These are phyloP conservation scores for Nebria brevicollis DNA, from an alignment of 2,888 invertebrate genomes.

Conservation along the genomic window DNA sequence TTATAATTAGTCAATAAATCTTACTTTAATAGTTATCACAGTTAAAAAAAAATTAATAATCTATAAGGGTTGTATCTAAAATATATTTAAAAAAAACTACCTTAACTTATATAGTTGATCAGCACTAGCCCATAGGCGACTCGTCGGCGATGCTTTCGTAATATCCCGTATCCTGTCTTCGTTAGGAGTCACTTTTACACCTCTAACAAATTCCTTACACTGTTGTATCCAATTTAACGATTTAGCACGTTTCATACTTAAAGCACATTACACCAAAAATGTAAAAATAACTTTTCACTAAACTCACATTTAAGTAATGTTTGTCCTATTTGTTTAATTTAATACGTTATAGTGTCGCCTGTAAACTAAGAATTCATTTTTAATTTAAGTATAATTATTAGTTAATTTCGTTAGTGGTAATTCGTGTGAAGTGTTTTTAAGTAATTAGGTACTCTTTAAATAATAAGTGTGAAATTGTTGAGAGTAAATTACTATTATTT, in stretches of 20 bases:
- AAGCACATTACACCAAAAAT: slow-evolving; percentile 4
- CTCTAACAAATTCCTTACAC: slow-evolving; percentile 42
- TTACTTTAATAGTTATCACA: background rate
- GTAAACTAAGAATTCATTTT: background rate
- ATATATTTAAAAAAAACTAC: slow-evolving; percentile 6
- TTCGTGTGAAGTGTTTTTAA: too few species aligned
- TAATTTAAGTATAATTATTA: background rate
- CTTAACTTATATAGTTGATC: slow-evolving; percentile 43
- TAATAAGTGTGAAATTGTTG: too few species aligned
- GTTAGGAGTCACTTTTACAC: slow-evolving; percentile 21
- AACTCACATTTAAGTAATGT: background rate
- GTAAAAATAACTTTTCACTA: background rate
- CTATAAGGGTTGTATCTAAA: too few species aligned
- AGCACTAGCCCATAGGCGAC: slow-evolving; percentile 42
- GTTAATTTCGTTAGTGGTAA: too few species aligned
- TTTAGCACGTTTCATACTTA: slow-evolving; percentile 39
- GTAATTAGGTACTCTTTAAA: too few species aligned
- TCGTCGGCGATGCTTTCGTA: slow-evolving; percentile 13
- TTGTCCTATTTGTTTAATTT: too few species aligned
- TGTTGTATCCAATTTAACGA: slow-evolving; percentile 46
- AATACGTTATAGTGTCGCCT: background rate
- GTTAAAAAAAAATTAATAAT: background rate
- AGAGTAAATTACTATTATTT: too few species aligned
- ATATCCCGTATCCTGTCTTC: background rate
- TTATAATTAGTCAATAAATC: background rate